These are phyloP conservation scores for Prenolepis imparis DNA, from an alignment of 2,888 invertebrate genomes.

Conservation along the genomic window DNA sequence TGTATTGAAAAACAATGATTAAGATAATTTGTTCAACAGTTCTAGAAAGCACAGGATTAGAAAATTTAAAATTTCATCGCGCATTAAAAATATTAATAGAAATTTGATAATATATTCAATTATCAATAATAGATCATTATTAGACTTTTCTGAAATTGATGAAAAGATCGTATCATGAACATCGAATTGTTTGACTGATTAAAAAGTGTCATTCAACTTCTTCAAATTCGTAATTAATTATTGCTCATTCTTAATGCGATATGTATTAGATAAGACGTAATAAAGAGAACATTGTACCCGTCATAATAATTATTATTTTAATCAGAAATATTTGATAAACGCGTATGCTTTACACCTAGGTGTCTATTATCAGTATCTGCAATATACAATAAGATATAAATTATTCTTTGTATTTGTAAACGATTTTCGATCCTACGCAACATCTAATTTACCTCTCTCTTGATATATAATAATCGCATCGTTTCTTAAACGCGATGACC, in stretches of 20 bases:
- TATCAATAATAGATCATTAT: too few species aligned
- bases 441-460: conserved; percentile 5
- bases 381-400: not conserved
- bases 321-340: conserved; percentile 4
- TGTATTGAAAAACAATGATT: not conserved
- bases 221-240: conserved; percentile 2
- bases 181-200: not conserved
- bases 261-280: not conserved
- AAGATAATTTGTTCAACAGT: not conserved
- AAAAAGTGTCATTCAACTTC: conserved; percentile 27
- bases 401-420: not conserved
- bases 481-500: conserved; percentile 20
- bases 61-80: too few species aligned
- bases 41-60: not conserved
- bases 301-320: conserved; percentile 14
- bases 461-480: not conserved
- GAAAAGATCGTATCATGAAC: not conserved
- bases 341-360: not conserved
- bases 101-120: too few species aligned
- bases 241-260: conserved; percentile 10
- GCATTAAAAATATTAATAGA: too few species aligned
- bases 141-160: not conserved
- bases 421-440: conserved; percentile 14
- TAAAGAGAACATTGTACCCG: conserved; percentile 41
- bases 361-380: too few species aligned